phyloP scores from a whole-genome alignment of 2,113 vertebrate genomes.

The Prolemur simus region DNA sequence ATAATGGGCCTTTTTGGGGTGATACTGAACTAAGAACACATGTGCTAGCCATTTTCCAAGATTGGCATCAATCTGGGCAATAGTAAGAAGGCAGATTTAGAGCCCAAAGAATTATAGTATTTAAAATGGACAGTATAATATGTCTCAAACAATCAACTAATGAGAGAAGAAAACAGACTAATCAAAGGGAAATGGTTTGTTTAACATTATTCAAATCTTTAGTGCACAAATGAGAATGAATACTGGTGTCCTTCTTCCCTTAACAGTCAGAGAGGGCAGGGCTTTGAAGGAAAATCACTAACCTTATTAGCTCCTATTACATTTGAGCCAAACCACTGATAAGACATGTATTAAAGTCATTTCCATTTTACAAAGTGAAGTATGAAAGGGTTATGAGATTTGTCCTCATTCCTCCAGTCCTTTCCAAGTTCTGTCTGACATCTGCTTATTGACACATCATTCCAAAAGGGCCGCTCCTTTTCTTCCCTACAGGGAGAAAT shows the following conservation, averaged over 20 bases:
- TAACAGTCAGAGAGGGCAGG: not conserved
- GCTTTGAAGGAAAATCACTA: not conserved
- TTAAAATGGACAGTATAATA: not conserved
- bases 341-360: not conserved
- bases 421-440: not conserved
- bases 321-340: not conserved
- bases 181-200: not conserved
- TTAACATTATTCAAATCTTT: not conserved
- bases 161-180: not conserved
- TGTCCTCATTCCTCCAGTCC: not conserved
- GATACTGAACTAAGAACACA: not conserved
- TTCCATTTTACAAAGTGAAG: not conserved
- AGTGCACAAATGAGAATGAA: not conserved
- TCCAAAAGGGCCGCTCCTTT: not conserved
- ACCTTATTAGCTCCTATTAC: not conserved
- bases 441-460: not conserved
- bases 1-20: not conserved
- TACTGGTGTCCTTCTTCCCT: not conserved
- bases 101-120: not conserved
- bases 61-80: not conserved
- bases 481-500: not conserved
- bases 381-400: accelerated
- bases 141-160: not conserved
- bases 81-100: not conserved
- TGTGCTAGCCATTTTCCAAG: not conserved